Evolutionary conservation across 2,113 vertebrate species (phyloP), one percentile per base, ranked within the genome.

Genomic region (Pseudopipra pipra): DNA sequence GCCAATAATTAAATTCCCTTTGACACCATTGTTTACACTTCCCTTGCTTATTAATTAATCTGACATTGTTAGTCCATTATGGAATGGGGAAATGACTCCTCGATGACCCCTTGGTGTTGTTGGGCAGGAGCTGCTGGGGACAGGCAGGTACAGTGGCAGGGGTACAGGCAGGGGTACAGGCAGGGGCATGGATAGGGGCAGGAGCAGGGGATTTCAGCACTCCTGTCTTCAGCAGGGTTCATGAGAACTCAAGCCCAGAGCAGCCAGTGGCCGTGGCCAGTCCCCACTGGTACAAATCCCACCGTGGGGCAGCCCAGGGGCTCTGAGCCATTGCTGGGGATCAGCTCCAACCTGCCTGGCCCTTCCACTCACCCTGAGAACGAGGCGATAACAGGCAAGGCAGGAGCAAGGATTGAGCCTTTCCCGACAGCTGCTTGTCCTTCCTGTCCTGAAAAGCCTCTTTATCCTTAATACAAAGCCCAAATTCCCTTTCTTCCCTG

Each of bases 1-100:
- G 89, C 83, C 91, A 92, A 94, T 96, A 92, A 96, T 96, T 95
- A 92, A 96, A 96, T 96, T 96, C 90, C 92, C 95, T 97, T 97
- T 49, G 92, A 96, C 95, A 75, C 89, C 43, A 28, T 35, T 96
- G 82, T 96, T 94, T 91, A 94, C 63, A 68, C 77, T 97, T 80
- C 41, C 85, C 75, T 30, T 49, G 90, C 70, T 66, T 91, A 93
- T 94, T 94, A 97, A 96, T 97, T 93, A 95, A 76, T 5, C 89
- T 43, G 58, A 59, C 43, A 18, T 82, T 4, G 1, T 91, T 75
- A 71, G 76, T 70, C 75, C 28, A 55, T 85, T 18, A 27, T 2
- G 62, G 44, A 58, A 59, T 2, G 30, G 79, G 62, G 46, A 83
- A 83, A 13, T 2, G 31, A 30, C 46, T 77, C 68, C 37, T 17